These are phyloP conservation scores for Eudyptes chrysolophus DNA, from an alignment of 2,113 vertebrate species.

Conservation along the genomic window DNA sequence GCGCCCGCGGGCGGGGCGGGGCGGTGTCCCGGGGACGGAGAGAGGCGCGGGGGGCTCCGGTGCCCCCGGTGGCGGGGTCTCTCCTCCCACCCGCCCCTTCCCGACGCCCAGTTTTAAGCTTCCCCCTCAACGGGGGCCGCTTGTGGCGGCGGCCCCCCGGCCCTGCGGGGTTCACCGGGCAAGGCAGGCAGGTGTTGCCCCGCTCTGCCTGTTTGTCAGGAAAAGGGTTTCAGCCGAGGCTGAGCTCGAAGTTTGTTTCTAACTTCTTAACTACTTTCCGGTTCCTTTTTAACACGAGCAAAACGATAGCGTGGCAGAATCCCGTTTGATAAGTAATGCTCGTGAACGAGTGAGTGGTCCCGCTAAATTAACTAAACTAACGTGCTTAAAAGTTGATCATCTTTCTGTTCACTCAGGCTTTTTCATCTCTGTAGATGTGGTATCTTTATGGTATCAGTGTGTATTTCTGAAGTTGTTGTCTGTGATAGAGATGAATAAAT, in stretches of 20 bases:
- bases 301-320: accelerated
- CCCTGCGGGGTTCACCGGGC: neutral
- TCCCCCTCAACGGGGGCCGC: too few species aligned
- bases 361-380: accelerated
- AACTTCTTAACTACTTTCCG: accelerated
- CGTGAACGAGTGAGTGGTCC: accelerated
- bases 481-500: neutral
- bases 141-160: neutral
- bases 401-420: neutral
- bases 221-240: neutral
- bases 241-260: accelerated
- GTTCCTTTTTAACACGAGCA: accelerated
- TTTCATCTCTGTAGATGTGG: neutral
- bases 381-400: accelerated
- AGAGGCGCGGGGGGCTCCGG: neutral
- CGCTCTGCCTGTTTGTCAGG: accelerated
- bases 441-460: neutral
- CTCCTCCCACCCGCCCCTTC: too few species aligned
- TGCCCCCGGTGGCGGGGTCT: neutral
- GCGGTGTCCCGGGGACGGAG: neutral
- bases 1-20: neutral
- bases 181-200: neutral
- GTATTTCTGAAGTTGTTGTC: neutral
- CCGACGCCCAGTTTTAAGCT: neutral
- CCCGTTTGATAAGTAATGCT: neutral